phyloP scores from a whole-genome alignment of 2,113 vertebrate species.

The Rissa tridactyla region DNA sequence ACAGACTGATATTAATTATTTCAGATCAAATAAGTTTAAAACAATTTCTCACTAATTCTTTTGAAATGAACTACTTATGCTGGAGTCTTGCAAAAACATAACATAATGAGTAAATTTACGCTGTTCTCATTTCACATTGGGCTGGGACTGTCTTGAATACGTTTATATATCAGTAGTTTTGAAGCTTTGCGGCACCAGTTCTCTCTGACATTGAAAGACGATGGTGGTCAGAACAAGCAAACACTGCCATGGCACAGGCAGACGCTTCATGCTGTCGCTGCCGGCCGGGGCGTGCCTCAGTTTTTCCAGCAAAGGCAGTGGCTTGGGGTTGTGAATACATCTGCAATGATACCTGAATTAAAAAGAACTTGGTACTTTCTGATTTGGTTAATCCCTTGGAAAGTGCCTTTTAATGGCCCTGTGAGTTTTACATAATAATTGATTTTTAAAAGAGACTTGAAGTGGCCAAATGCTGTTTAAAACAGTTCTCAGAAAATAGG shows the following conservation, averaged over 20 bases:
- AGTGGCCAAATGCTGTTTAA: background rate
- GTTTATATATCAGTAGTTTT: background rate
- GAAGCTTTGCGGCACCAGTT: background rate
- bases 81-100: background rate
- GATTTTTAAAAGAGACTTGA: background rate
- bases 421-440: background rate
- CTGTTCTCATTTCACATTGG: background rate
- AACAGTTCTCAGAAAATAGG: background rate
- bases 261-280: background rate
- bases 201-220: fast-evolving
- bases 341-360: background rate
- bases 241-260: fast-evolving
- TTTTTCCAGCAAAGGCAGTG: background rate
- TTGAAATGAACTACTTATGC: background rate
- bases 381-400: background rate
- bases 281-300: fast-evolving
- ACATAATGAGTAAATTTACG: background rate
- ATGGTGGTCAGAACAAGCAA: fast-evolving
- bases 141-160: background rate
- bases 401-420: background rate
- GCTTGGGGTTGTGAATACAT: background rate
- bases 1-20: background rate
- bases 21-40: background rate
- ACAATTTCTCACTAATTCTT: background rate
- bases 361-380: background rate